These are phyloP conservation scores for Zaprionus taronus DNA, from an alignment of 1,140 invertebrate genomes.

Conservation along the genomic window DNA sequence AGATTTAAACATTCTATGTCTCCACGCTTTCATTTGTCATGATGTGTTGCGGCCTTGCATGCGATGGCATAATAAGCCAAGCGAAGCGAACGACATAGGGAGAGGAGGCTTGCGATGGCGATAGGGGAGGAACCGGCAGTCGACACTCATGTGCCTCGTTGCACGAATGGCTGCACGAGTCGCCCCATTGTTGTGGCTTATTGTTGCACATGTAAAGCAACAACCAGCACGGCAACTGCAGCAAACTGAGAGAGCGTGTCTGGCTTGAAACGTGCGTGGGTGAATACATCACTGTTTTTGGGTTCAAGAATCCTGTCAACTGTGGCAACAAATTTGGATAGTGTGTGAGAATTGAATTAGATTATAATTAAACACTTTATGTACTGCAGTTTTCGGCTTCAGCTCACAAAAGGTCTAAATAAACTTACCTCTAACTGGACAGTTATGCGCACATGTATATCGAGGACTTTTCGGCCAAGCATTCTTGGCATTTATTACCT, in stretches of 20 bases:
- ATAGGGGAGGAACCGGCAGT: slow-evolving; percentile 41
- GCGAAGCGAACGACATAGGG: slow-evolving; percentile 17
- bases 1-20: slow-evolving; percentile 29
- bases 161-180: slow-evolving; percentile 75
- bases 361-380: slow-evolving; percentile 67
- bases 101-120: not conserved
- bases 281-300: slow-evolving; percentile 8
- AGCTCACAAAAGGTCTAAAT: slow-evolving; percentile 57
- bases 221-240: slow-evolving; percentile 27
- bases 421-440: slow-evolving; percentile 45
- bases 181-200: slow-evolving; percentile 74
- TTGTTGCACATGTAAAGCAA: slow-evolving; percentile 69
- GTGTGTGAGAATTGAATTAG: slow-evolving; percentile 73
- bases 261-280: slow-evolving; percentile 42
- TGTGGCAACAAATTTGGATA: slow-evolving; percentile 50
- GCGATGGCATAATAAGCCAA: slow-evolving; percentile 76
- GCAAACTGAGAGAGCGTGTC: slow-evolving; percentile 53
- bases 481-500: slow-evolving; percentile 11
- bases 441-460: slow-evolving; percentile 24
- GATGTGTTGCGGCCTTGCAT: slow-evolving; percentile 74
- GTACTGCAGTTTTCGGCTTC: slow-evolving; percentile 47
- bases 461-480: not conserved
- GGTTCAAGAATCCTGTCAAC: slow-evolving; percentile 39
- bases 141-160: slow-evolving; percentile 78
- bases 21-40: slow-evolving; percentile 64